These are phyloP conservation scores for Solenopsis invicta DNA, from an alignment of 1,140 invertebrate species.

Conservation along the genomic window DNA sequence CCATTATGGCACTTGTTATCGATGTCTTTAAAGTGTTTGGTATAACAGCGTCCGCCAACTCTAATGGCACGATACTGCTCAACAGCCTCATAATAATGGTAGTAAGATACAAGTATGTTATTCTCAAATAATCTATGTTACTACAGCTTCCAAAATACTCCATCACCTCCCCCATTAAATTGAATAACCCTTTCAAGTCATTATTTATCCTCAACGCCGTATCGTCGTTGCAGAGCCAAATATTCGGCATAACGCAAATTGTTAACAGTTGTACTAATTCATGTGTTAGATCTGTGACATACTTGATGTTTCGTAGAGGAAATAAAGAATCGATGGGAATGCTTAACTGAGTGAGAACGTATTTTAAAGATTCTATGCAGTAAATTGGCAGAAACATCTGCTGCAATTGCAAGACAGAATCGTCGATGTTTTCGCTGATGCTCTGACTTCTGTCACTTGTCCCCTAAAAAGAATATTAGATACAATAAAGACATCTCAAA, in stretches of 20 bases:
- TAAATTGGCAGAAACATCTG: constrained; percentile 87
- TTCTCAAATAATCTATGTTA: constrained; percentile 78
- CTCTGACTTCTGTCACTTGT: constrained; percentile 78
- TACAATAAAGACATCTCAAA: background rate
- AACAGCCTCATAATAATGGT: constrained; percentile 78
- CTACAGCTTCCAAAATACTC: constrained; percentile 77
- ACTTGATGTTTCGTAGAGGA: constrained; percentile 77
- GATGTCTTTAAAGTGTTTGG: constrained; percentile 79
- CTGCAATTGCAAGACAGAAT: constrained; percentile 82
- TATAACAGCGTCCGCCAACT: constrained; percentile 79
- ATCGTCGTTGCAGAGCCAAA: constrained; percentile 80
- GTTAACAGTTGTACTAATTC: constrained; percentile 81
- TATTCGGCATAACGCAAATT: constrained; percentile 79
- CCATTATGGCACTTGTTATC: constrained; percentile 77
- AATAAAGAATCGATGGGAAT: constrained; percentile 71
- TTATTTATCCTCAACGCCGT: constrained; percentile 79
- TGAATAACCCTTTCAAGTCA: constrained; percentile 78
- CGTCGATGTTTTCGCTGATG: constrained; percentile 79
- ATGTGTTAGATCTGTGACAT: constrained; percentile 77
- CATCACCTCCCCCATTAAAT: constrained; percentile 79
- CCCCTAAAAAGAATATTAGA: constrained; percentile 68
- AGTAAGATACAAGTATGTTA: constrained; percentile 80
- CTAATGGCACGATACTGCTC: constrained; percentile 81
- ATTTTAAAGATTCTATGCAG: constrained; percentile 86
- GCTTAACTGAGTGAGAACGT: constrained; percentile 80